Base-by-base conservation (phyloP, 2,113 vertebrate species). In the Thymallus thymallus region DNA sequence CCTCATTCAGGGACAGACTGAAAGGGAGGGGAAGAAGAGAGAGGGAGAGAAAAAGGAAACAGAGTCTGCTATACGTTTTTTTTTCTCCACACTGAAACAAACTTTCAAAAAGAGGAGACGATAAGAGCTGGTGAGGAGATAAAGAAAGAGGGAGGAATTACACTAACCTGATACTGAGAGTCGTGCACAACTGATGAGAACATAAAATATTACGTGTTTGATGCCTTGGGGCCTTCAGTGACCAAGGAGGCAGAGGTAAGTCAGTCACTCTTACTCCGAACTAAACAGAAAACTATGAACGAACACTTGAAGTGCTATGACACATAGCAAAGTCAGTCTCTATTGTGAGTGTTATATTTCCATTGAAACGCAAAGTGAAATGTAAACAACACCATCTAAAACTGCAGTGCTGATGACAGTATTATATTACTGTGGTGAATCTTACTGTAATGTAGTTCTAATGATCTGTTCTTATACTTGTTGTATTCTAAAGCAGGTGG, bases 41-140 rank as follows among this genome's bases (percentile, higher is more conserved):
- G 84, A 73, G 80, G 71, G 82, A 86, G 73, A 88, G 86, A 88
- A 88, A 92, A 91, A 88, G 91, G 90, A 93, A 93, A 88, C 89
- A 79, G 72, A 63, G 72, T 86, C 76, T 86, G 70, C 80, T 82
- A 80, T 77, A 81, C 71, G 75, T 85, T 85, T 88, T 79, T 72
- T 58, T 70, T 65, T 55, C 69, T 88, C 72, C 85, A 71, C 77
- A 89, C 78, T 87, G 86, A 84, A 58, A 76, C 72, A 85, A 83
- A 84, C 77, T 77, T 87, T 75, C 35, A 55, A 18, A 56, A 76
- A 72, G 4, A 46, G 32, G 55, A 63, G 71, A 18, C 75, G 58
- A 69, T 12, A 76, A 69, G 73, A 76, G 12, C 48, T 4, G n/a
- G 24, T 4, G 51, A 64, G 63, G 62, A 65, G 80, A 88, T 65